These are phyloP conservation scores for Macroglossus sobrinus DNA, from an alignment of 2,113 vertebrate genomes.

Conservation along the genomic window DNA sequence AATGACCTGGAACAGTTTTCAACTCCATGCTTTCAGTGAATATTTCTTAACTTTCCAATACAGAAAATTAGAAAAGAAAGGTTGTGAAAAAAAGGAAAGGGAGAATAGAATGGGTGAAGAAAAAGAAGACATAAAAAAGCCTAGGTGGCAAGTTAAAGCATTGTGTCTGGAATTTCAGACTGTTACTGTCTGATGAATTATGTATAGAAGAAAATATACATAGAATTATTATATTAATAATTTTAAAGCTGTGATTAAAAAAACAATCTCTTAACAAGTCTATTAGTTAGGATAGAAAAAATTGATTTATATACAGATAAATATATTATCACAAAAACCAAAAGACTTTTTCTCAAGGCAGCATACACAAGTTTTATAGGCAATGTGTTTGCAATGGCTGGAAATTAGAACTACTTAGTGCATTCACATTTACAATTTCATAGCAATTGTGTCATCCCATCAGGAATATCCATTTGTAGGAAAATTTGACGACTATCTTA, in stretches of 20 bases:
- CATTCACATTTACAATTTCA: neutral
- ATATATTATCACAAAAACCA: neutral
- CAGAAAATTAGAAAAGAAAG: neutral
- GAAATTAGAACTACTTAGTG: no score
- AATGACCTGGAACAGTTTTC: neutral
- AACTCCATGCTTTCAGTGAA: neutral
- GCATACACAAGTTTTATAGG: neutral
- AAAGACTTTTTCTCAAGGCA: neutral
- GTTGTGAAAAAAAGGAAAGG: neutral
- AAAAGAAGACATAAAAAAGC: rapidly evolving
- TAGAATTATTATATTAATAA: neutral
- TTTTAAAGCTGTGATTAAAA: neutral
- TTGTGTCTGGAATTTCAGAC: neutral
- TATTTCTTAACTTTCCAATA: neutral
- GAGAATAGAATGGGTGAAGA: neutral
- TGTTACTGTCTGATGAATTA: neutral
- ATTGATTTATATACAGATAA: neutral
- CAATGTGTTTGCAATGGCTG: neutral
- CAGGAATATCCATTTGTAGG: neutral
- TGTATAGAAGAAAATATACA: neutral
- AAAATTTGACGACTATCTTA: neutral
- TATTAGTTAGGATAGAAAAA: neutral
- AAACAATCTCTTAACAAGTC: neutral
- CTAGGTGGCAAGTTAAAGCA: neutral
- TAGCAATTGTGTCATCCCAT: neutral